Conservation (phyloP, 1,140 invertebrate genomes). For the Micrasema minimum region DNA sequence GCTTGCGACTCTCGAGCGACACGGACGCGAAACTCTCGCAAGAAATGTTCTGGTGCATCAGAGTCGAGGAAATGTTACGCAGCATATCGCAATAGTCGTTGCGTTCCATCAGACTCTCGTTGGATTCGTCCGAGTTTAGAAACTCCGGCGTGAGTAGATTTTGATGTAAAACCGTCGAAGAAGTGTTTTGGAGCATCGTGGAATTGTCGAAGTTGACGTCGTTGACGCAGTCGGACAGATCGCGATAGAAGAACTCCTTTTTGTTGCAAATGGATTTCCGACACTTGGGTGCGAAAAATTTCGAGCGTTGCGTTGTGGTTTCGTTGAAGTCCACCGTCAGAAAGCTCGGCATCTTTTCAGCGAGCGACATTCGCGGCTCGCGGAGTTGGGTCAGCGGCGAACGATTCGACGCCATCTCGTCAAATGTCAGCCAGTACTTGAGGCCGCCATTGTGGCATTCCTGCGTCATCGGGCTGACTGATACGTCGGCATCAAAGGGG, state of each 20-base stretch:
- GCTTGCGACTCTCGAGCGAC: neutral
- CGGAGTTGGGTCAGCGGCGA: neutral
- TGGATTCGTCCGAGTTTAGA: neutral
- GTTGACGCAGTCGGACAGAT: neutral
- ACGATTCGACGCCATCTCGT: conserved; percentile 52
- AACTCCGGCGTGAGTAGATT: neutral
- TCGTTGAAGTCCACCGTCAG: conserved; percentile 5
- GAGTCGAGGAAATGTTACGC: no score
- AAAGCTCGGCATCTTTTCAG: conserved; percentile 22
- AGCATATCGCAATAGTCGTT: no score
- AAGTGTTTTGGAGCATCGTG: neutral
- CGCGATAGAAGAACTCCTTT: conserved; percentile 4
- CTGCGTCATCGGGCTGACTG: conserved; percentile 61
- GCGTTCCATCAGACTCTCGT: neutral
- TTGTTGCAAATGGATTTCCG: conserved; percentile 7
- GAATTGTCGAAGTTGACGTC: neutral
- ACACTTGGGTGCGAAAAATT: neutral
- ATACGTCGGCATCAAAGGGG: conserved; percentile 6
- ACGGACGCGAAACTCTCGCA: neutral
- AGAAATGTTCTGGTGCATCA: neutral
- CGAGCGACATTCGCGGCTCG: neutral
- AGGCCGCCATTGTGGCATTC: conserved; percentile 59
- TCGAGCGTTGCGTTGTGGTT: neutral
- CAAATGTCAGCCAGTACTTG: conserved; percentile 65
- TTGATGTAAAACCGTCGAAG: neutral